A percentile compares a stretch with the other conserved stretches of the same genome.
Evolutionary conservation across 1,140 invertebrate species (phyloP).

Genomic region (Sinonovacula constricta): DNA sequence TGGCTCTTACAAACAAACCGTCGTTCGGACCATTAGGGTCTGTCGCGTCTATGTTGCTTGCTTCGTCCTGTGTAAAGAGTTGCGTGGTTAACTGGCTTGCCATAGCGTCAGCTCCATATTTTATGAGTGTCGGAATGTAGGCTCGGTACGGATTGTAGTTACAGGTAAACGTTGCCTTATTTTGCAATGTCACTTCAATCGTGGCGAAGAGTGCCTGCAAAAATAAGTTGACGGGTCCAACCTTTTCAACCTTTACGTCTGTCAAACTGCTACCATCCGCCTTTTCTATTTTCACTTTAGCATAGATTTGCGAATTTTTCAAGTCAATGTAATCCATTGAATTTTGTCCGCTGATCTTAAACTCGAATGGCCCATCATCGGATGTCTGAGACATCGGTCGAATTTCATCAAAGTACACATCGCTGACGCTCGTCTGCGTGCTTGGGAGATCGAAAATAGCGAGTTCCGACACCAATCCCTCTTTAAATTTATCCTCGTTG

Average conservation of each 20-base stretch:
- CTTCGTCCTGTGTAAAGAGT: constrained; percentile 13
- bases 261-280: constrained; percentile 1
- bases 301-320: constrained; percentile 32
- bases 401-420: constrained; percentile 32
- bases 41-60: background rate
- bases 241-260: background rate
- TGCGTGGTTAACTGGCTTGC: constrained; percentile 10
- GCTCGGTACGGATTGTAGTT: constrained; percentile 34
- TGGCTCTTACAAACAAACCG: constrained; percentile 2
- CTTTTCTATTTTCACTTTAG: constrained; percentile 12
- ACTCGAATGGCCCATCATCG: constrained; percentile 38
- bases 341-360: constrained; percentile 33
- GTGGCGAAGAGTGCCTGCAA: constrained; percentile 17
- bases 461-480: constrained; percentile 20
- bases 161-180: constrained; percentile 19
- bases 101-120: constrained; percentile 1
- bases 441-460: constrained; percentile 27
- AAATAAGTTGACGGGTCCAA: constrained; percentile 9
- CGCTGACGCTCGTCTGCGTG: constrained; percentile 20
- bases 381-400: constrained; percentile 11
- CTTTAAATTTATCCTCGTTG: constrained; percentile 16
- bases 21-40: constrained; percentile 10
- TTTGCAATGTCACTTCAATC: constrained; percentile 7
- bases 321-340: constrained; percentile 30
- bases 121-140: constrained; percentile 5